Conservation (phyloP, 2,888 invertebrate species). For the Pammene aurita region DNA sequence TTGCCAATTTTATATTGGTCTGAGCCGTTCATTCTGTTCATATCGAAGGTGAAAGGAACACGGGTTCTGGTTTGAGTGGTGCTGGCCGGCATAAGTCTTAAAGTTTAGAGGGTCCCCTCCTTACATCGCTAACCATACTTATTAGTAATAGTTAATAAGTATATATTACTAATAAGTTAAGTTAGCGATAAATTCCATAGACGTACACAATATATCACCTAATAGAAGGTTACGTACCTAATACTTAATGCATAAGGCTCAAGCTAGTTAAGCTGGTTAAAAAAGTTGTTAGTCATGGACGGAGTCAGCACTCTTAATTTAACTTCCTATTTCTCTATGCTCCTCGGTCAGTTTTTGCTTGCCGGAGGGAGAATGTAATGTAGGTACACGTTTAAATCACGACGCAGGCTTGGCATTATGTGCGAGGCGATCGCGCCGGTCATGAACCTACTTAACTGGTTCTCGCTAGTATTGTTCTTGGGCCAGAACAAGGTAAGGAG, state of each 20-base stretch:
- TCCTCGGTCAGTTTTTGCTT: constrained; percentile 57
- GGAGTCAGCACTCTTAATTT: too few relatives aligned
- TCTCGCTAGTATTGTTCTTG: constrained; percentile 68
- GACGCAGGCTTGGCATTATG: constrained; percentile 62
- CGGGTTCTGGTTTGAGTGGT: constrained; percentile 51
- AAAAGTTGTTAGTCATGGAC: too few relatives aligned
- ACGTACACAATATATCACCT: too few relatives aligned
- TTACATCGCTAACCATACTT: too few relatives aligned
- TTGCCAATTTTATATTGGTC: constrained; percentile 19
- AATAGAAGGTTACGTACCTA: too few relatives aligned
- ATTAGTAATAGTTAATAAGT: too few relatives aligned
- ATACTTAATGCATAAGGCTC: too few relatives aligned
- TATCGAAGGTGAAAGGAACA: constrained; percentile 16
- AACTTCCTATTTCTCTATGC: constrained; percentile 16
- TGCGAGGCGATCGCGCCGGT: constrained; percentile 69
- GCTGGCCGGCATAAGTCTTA: constrained; percentile 44
- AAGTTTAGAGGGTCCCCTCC: too few relatives aligned
- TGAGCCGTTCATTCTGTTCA: background rate
- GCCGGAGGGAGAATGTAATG: constrained; percentile 40
- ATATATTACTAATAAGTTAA: too few relatives aligned
- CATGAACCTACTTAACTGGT: constrained; percentile 81
- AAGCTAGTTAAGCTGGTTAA: too few relatives aligned
- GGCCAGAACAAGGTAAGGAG: constrained; percentile 43
- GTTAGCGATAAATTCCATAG: too few relatives aligned
- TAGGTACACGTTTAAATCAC: constrained; percentile 61